Evolutionary conservation across 2,797 vertebrate species (phyloP).

Genomic region (Notamacropus eugenii): DNA sequence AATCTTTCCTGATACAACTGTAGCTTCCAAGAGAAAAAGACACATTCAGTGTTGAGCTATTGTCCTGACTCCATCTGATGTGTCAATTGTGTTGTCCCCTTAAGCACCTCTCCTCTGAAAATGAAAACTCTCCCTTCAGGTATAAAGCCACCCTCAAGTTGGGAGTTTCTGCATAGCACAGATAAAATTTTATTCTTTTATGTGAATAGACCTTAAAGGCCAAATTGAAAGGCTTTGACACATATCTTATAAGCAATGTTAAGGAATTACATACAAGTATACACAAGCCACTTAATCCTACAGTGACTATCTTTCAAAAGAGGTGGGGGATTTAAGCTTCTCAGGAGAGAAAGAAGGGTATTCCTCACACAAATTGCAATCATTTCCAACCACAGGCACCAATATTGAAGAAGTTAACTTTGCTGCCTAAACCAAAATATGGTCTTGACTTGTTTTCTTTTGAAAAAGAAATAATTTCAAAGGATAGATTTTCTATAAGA

Average conservation of each 20-base stretch:
- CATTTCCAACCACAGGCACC: not conserved
- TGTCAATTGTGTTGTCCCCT: conserved; percentile 58
- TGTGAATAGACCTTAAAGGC: conserved; percentile 39
- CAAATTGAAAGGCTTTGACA: conserved; percentile 10
- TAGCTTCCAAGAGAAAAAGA: conserved; percentile 74
- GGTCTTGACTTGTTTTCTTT: not conserved
- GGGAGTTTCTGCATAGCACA: conserved; percentile 5
- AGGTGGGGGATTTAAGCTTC: not conserved
- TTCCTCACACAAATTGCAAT: not conserved
- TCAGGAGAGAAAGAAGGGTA: not conserved
- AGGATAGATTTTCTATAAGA: conserved; percentile 25
- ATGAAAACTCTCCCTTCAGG: conserved; percentile 30
- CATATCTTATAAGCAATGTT: not conserved
- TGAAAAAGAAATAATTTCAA: not conserved
- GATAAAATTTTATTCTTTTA: conserved; percentile 35
- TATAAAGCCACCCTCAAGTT: not conserved
- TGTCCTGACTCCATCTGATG: conserved; percentile 48
- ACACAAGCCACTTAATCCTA: not conserved
- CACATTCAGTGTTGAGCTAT: conserved; percentile 54
- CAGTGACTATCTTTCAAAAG: not conserved
- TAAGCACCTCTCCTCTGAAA: conserved; percentile 47
- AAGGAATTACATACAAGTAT: not conserved
- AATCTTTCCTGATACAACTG: conserved; percentile 74
- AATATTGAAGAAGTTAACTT: not conserved
- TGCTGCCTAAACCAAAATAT: not conserved